A percentile compares a stretch with the other conserved stretches of the same genome.
phyloP scores from a whole-genome alignment of 2,113 vertebrate species.

The Limnothrissa miodon region DNA sequence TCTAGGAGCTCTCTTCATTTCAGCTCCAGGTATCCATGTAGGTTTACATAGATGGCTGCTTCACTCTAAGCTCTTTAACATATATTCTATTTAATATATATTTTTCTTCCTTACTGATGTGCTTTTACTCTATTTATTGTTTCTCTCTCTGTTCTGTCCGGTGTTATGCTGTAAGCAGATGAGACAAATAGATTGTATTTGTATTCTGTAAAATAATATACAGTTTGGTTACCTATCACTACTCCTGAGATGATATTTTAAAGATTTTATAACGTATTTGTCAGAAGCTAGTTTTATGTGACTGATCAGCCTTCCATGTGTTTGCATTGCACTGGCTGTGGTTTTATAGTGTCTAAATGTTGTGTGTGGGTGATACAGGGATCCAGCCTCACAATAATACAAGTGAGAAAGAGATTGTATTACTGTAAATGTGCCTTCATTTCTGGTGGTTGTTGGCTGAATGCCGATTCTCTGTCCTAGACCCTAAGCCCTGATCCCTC shows the following conservation, averaged over 20 bases:
- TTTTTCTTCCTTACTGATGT: background rate
- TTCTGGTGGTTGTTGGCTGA: constrained; percentile 33
- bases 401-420: constrained; percentile 74
- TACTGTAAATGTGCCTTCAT: constrained; percentile 81
- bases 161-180: background rate
- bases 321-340: background rate
- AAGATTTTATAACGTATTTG: background rate
- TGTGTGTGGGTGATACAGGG: background rate
- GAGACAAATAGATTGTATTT: background rate
- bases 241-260: background rate
- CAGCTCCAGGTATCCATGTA: background rate
- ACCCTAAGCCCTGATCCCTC: too few relatives aligned
- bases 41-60: constrained; percentile 27
- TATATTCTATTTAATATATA: constrained; percentile 5
- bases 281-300: background rate
- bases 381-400: background rate
- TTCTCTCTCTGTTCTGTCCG: background rate
- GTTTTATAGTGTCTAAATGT: background rate
- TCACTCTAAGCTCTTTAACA: background rate
- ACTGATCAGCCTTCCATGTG: background rate
- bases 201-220: background rate
- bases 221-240: constrained; percentile 6
- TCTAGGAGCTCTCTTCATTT: constrained; percentile 26
- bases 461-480: too few relatives aligned
- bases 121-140: background rate